phyloP scores from a whole-genome alignment of 2,113 vertebrate genomes.

The Girardinichthys multiradiatus region DNA sequence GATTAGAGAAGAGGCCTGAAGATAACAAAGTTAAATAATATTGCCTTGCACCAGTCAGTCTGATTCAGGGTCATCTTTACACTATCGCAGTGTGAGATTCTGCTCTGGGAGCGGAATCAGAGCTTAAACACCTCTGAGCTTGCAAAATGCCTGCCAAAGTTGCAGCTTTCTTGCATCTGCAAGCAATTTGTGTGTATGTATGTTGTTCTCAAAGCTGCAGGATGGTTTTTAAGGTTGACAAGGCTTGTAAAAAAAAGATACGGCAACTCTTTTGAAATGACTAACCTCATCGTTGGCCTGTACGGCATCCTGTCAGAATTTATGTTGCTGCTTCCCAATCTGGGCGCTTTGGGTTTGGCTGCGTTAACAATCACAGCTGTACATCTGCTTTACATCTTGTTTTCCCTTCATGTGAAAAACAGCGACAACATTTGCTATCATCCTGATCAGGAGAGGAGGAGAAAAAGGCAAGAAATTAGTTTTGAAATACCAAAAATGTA shows the following conservation, averaged over 20 bases:
- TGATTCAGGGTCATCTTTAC: conserved; percentile 2
- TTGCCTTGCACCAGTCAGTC: not conserved
- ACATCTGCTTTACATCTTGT: conserved; percentile 57
- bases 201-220: conserved; percentile 1
- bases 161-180: conserved; percentile 11
- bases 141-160: not conserved
- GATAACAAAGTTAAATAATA: not conserved
- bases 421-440: conserved; percentile 6
- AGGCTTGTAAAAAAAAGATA: conserved; percentile 5
- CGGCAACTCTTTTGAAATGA: conserved; percentile 22
- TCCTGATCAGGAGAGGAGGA: not conserved
- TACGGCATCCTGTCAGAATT: conserved; percentile 29
- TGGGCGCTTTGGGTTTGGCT: conserved; percentile 2
- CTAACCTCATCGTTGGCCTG: conserved; percentile 16
- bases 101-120: not conserved
- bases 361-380: conserved; percentile 16
- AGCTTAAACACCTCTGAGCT: not conserved
- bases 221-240: conserved; percentile 7
- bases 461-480: not conserved
- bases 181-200: not conserved
- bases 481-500: not conserved
- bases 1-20: not conserved
- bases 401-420: conserved; percentile 14
- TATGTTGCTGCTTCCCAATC: conserved; percentile 22
- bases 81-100: not conserved